Percentiles rank a stretch among this genome's conserved stretches.
Conservation (phyloP, 2,113 vertebrate species). For the Gobio gobio region DNA sequence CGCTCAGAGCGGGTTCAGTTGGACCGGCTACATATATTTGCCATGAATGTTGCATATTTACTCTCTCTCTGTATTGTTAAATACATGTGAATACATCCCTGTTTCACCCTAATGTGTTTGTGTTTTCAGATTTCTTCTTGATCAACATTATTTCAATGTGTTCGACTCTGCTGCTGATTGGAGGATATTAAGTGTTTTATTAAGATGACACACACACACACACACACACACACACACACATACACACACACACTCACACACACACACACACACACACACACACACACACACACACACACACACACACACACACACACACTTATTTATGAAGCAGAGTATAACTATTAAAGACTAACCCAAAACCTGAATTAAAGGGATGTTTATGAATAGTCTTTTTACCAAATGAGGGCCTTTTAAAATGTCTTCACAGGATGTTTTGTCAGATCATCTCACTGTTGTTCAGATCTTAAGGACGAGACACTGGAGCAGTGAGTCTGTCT, state of each 20-base stretch:
- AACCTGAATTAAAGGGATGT: too few species aligned
- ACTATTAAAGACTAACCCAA: too few species aligned
- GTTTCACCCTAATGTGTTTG: background rate
- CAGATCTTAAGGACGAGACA: background rate
- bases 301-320: too few species aligned
- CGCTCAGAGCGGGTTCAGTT: too few species aligned
- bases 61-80: background rate
- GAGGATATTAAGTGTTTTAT: background rate
- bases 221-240: too few species aligned
- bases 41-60: background rate
- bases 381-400: too few species aligned
- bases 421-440: background rate
- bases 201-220: background rate
- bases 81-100: background rate
- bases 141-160: background rate
- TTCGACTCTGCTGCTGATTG: background rate
- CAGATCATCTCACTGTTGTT: background rate
- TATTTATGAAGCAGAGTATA: too few species aligned
- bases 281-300: too few species aligned
- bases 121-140: constrained; percentile 7
- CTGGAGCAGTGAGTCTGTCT: background rate
- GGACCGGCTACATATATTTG: too few species aligned
- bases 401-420: background rate
- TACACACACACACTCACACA: too few species aligned
- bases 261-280: too few species aligned